Conservation (phyloP, 2,888 invertebrate species). For the Nebria brevicollis region DNA sequence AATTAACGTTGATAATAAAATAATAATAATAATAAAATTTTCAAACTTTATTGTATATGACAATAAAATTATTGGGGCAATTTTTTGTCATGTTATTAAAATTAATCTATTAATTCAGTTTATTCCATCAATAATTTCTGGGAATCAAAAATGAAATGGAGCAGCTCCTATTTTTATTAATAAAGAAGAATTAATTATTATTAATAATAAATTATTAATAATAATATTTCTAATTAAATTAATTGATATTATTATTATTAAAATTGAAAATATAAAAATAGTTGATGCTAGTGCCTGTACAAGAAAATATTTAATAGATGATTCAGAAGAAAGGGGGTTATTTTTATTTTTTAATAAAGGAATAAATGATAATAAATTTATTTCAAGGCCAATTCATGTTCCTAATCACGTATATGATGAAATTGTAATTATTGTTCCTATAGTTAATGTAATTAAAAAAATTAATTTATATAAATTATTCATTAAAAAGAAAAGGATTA, state of each 20-base stretch:
- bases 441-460: constrained; percentile 66
- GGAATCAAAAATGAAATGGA: constrained; percentile 71
- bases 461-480: constrained; percentile 65
- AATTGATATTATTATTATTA: constrained; percentile 61
- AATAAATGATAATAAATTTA: constrained; percentile 71
- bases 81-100: too few relatives aligned
- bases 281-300: constrained; percentile 69
- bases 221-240: constrained; percentile 57
- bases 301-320: constrained; percentile 71
- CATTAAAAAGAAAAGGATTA: constrained; percentile 65
- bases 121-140: constrained; percentile 65
- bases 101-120: too few relatives aligned
- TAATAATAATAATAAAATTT: constrained; percentile 40
- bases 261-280: constrained; percentile 64
- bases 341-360: constrained; percentile 66
- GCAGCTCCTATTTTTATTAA: constrained; percentile 69
- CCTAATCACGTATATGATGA: constrained; percentile 63
- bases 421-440: constrained; percentile 65
- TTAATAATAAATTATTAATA: constrained; percentile 45
- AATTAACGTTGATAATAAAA: constrained; percentile 64
- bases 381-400: constrained; percentile 72
- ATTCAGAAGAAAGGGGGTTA: constrained; percentile 66
- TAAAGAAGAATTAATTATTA: constrained; percentile 57
- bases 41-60: constrained; percentile 54
- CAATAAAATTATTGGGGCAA: too few relatives aligned